phyloP scores from a whole-genome alignment of 2,797 vertebrate genomes.

The Platyrinchus mystaceus region DNA sequence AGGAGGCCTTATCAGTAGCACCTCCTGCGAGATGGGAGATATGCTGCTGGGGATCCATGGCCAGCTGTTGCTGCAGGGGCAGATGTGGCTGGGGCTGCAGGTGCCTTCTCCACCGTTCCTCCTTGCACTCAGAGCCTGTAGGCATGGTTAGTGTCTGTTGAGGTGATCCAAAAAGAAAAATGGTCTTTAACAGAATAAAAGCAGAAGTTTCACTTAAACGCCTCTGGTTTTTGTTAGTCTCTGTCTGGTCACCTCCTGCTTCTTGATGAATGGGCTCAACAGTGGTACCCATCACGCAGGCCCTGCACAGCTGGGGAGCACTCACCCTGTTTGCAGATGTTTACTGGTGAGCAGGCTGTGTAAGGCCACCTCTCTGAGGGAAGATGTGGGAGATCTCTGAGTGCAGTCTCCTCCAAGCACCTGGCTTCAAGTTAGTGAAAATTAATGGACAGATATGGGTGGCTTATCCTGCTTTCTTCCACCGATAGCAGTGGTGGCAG shows the following conservation, averaged over 20 bases:
- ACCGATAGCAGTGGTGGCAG: neutral
- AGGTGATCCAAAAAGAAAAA: neutral
- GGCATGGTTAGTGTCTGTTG: neutral
- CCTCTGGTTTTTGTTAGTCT: too few species aligned
- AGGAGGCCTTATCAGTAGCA: neutral
- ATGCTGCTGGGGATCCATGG: neutral
- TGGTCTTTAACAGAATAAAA: neutral
- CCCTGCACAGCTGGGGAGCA: neutral
- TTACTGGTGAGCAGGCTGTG: neutral
- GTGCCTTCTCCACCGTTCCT: neutral
- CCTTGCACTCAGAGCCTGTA: neutral
- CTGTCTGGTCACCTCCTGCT: neutral
- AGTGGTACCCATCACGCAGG: neutral
- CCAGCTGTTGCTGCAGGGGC: neutral
- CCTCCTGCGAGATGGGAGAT: neutral
- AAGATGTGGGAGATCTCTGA: neutral
- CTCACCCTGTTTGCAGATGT: neutral
- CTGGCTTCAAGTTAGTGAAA: neutral
- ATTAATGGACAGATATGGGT: neutral
- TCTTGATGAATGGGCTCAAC: neutral
- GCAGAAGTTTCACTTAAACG: neutral
- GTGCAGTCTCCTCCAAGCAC: neutral
- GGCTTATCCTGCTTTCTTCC: neutral
- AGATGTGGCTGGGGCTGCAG: neutral
- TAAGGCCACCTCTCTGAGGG: neutral